Base-by-base conservation (phyloP, 2,113 vertebrate genomes). In the Epinephelus fuscoguttatus region DNA sequence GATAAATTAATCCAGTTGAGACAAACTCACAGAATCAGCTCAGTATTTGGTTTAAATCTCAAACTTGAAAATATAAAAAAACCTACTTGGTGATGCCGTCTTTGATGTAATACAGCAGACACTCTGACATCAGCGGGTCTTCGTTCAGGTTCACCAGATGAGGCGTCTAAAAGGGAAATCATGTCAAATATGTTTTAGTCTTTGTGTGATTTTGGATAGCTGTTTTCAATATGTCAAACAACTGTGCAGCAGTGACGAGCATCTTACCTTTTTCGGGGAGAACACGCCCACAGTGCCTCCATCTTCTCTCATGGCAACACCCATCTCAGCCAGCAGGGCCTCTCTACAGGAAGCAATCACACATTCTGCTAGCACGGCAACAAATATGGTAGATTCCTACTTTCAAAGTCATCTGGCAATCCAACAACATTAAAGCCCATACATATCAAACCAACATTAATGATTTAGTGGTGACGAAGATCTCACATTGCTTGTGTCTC, bases 101-200 rank as follows among this genome's bases (percentile, higher is more conserved):
- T 95, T 99, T 99, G 92, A 99, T 99, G 91, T 99, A 99, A 88
- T 99, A 99, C n/a, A 99, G 95, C 47, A 99, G 96, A 80, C 98
- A 99, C 90, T 99, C 98, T 0, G 98, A 99, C 98, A 99, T 99
- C 86, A 99, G 95, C 0, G 98, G 98, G 73, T 99, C 98, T 85
- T 99, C 98, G 0, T 99, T 99, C 73, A 99, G 95, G 89, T 99
- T 99, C 91, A 99, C 98, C 62, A 99, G 92, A 88, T 99, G 98
- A 0, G 98, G 97, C 0, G 98, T 99, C 98, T 99, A 66, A 84
- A 37, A 84, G 69, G 33, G 10, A 37, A 71, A 64, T 52, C 3
- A 10, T 25, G 2, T 55, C 3, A 21, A n/a, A 33, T 25, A 30
- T 47, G 42, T 23, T 60, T 49, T 3, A 56, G 9, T 45, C 18